Base-by-base conservation (phyloP, 2,888 invertebrate genomes). In the Agonopterix alstromeriana region DNA sequence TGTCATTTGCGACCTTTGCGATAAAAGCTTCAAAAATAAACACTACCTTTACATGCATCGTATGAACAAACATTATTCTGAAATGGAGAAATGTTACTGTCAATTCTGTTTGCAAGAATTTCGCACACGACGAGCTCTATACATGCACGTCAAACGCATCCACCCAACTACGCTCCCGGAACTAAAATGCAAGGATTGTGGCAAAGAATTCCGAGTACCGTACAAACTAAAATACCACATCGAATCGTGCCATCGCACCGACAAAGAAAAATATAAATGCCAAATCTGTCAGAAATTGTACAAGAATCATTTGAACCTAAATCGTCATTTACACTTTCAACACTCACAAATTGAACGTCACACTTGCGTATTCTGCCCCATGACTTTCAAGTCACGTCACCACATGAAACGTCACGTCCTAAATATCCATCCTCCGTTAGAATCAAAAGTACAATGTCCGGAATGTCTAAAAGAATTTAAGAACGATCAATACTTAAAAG, bases 11-110 rank as follows among this genome's bases (percentile, higher is more conserved):
- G 70, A 85, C 38, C 73, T 81, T 0, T 88, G 88, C 17, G 85
- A 86, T 51, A 87, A 86, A 46, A 77, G 82, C 0, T 88, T 87
- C 52, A 88, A 88, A 45, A 87, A 88, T 40, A 88, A 88, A 52
- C 87, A 88, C 52, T 88, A 88, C 48, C 36, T 88, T 1, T 88
- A 88, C 60, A 88, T 88, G 87, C 87, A 88, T 51, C 53, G 85
- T 1, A 88, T 87, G 87, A 88, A 88, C 38, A 86, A 86, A 8
- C 87, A 88, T 49, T 87, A 87, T n/a, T 86, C 87, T 0, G 86
- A 87, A 10, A 57, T 73, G 0, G 85, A 86, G 55, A 84, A 85
- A 36, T 82, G 85, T 43, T 83, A 72, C 53, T 88, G 87, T 41
- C 84, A 88, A 44, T 82, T 81, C 49, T 88, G 87, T 38, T 61